Conservation (phyloP, 2,797 vertebrate genomes). For the Percopsis omiscomaycus region DNA sequence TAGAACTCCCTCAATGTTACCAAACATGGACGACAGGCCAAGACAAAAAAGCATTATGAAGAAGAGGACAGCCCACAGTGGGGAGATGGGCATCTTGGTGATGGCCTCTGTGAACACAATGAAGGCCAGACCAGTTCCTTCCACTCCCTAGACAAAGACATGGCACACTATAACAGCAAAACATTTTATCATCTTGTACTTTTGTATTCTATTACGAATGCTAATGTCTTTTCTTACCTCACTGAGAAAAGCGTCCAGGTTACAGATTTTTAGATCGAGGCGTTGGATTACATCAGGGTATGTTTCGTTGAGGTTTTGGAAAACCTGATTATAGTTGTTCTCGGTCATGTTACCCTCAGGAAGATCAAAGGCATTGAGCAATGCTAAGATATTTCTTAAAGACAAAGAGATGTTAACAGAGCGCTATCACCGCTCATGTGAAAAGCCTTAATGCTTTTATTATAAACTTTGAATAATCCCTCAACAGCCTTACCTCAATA, state of each 20-base stretch:
- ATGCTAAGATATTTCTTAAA: conserved; percentile 85
- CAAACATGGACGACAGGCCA: conserved; percentile 96
- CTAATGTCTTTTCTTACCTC: conserved; percentile 71
- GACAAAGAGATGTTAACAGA: not conserved
- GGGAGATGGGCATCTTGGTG: conserved; percentile 91
- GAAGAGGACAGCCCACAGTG: conserved; percentile 91
- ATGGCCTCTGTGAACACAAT: conserved; percentile 98
- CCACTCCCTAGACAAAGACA: conserved; percentile 80
- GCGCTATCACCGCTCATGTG: no score
- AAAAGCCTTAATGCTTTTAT: no score
- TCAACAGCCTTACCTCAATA: not conserved
- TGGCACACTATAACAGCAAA: not conserved
- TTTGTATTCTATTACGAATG: not conserved
- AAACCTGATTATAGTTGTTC: conserved; percentile 76
- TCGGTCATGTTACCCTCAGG: conserved; percentile 79
- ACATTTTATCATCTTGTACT: not conserved
- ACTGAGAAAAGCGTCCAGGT: conserved; percentile 81
- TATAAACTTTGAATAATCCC: no score
- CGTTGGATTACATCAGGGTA: conserved; percentile 40
- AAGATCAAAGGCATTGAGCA: conserved; percentile 86
- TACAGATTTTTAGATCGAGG: conserved; percentile 79
- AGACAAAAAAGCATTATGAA: conserved; percentile 97
- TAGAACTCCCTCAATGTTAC: conserved; percentile 87
- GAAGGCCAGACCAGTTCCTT: conserved; percentile 92
- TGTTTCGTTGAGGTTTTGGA: conserved; percentile 71